phyloP scores from a whole-genome alignment of 2,888 invertebrate species.

The Apamea monoglypha region DNA sequence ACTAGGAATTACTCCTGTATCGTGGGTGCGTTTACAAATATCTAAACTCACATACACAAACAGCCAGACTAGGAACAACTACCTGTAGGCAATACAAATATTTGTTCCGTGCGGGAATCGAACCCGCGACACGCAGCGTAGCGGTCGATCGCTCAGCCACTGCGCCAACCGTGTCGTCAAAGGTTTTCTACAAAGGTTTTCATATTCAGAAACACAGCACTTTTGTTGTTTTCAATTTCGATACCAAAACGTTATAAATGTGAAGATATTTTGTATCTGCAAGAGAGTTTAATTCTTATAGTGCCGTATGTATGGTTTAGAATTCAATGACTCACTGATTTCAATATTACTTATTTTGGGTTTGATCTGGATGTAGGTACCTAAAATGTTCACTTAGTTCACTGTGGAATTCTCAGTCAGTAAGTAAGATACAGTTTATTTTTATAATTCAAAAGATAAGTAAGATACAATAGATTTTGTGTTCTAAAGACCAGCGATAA shows the following conservation, averaged over 20 bases:
- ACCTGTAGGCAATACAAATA: no score
- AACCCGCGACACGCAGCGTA: no score
- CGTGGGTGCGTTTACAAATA: no score
- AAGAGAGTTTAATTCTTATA: not conserved
- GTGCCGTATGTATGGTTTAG: not conserved
- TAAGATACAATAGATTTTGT: not conserved
- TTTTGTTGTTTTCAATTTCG: constrained; percentile 14
- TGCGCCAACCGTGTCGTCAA: no score
- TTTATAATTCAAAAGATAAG: no score
- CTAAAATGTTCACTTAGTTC: not conserved
- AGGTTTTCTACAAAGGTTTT: constrained; percentile 18
- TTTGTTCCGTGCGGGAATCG: no score
- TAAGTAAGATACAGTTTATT: no score
- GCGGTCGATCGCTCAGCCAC: no score
- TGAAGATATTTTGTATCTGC: not conserved
- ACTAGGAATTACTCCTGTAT: no score
- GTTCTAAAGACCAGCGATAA: not conserved
- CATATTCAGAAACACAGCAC: constrained; percentile 11
- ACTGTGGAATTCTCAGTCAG: not conserved
- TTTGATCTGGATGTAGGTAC: not conserved
- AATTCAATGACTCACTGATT: not conserved
- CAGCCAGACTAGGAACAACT: no score
- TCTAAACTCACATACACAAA: no score
- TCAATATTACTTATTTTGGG: not conserved
- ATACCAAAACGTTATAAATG: constrained; percentile 5